phyloP scores from a whole-genome alignment of 2,113 vertebrate genomes.

The Himantopus leucocephalus region DNA sequence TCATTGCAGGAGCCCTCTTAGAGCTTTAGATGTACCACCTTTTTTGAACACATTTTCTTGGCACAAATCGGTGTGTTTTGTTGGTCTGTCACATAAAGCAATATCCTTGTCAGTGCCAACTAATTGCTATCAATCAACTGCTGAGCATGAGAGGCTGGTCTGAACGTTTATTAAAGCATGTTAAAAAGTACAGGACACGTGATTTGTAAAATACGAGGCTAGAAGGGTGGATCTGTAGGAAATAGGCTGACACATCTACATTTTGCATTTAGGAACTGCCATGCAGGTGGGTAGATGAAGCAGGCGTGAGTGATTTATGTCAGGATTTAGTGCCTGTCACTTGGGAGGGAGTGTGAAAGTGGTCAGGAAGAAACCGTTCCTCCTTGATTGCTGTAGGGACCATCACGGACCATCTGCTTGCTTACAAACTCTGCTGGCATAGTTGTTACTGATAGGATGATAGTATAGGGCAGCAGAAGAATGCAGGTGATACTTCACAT shows the following conservation, averaged over 20 bases:
- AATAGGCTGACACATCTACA: background rate
- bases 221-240: background rate
- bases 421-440: background rate
- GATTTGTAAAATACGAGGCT: background rate
- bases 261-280: background rate
- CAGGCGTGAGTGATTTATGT: slow-evolving; percentile 54
- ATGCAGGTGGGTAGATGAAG: slow-evolving; percentile 44
- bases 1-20: slow-evolving; percentile 3
- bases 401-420: slow-evolving; percentile 44
- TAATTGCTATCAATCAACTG: slow-evolving; percentile 58
- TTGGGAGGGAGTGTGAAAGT: slow-evolving; percentile 55
- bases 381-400: slow-evolving; percentile 14
- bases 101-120: slow-evolving; percentile 58
- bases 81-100: slow-evolving; percentile 68
- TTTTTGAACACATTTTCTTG: slow-evolving; percentile 55
- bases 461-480: background rate
- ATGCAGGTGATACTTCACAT: background rate
- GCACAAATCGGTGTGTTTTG: slow-evolving; percentile 52
- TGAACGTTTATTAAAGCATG: slow-evolving; percentile 28
- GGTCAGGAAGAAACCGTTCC: slow-evolving; percentile 30
- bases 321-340: slow-evolving; percentile 41
- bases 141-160: slow-evolving; percentile 39
- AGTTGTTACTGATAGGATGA: background rate
- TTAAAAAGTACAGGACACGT: slow-evolving; percentile 11
- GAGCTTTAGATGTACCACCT: slow-evolving; percentile 29